A percentile compares a stretch with the other conserved stretches of the same genome.
Evolutionary conservation across 1,140 invertebrate genomes (phyloP).

Genomic region (Zophobas atratus): DNA sequence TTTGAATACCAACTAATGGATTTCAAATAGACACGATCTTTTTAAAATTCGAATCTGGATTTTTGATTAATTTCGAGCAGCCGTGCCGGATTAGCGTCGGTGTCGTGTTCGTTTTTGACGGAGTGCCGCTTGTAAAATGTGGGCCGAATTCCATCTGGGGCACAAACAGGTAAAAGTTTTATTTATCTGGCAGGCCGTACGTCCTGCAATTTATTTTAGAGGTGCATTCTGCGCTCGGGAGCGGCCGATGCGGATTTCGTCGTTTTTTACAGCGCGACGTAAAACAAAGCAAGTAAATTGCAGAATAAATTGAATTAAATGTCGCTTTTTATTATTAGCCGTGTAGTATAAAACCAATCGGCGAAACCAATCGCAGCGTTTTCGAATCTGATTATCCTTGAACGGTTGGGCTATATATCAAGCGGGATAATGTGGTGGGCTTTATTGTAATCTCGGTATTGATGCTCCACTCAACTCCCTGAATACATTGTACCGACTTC

Average conservation of each 20-base stretch:
- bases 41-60: too few species aligned
- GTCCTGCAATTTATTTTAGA: constrained; percentile 19
- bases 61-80: too few species aligned
- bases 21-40: too few species aligned
- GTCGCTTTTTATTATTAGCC: constrained; percentile 40
- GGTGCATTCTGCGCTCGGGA: not conserved
- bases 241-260: constrained; percentile 2
- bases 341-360: constrained; percentile 31
- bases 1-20: too few species aligned
- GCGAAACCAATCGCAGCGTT: constrained; percentile 51
- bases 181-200: not conserved
- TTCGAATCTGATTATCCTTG: constrained; percentile 57
- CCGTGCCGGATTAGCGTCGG: too few species aligned
- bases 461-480: constrained; percentile 52
- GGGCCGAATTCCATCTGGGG: too few species aligned
- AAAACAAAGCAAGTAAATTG: constrained; percentile 31
- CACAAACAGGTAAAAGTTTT: not conserved
- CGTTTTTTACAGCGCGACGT: constrained; percentile 14
- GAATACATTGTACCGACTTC: constrained; percentile 52
- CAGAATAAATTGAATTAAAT: constrained; percentile 38
- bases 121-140: too few species aligned
- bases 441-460: constrained; percentile 58
- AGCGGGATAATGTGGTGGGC: constrained; percentile 56
- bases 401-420: constrained; percentile 55
- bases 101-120: too few species aligned